These are phyloP conservation scores for Murina feae DNA, from an alignment of 2,113 vertebrate species.

Conservation along the genomic window DNA sequence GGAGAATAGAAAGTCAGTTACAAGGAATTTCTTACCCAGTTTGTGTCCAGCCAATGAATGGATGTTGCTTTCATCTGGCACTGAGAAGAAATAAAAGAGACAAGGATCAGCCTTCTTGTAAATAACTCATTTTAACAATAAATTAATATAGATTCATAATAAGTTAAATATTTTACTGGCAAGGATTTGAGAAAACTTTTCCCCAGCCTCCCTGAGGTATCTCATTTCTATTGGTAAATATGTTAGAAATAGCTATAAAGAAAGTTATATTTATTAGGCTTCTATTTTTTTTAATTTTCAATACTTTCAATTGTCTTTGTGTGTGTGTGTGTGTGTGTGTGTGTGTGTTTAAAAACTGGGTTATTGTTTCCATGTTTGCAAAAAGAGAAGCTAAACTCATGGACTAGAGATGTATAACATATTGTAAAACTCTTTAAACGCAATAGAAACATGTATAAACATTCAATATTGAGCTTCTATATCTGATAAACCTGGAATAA, in stretches of 20 bases:
- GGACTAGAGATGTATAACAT: background rate
- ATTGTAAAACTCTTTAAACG: background rate
- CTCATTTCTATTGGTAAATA: conserved; percentile 14
- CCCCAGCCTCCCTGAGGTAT: background rate
- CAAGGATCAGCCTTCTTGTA: conserved; percentile 71
- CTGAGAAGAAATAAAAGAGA: conserved; percentile 79
- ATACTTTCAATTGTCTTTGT: background rate
- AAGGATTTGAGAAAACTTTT: conserved; percentile 52
- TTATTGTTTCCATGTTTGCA: background rate
- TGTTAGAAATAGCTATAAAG: conserved; percentile 30
- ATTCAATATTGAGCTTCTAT: background rate
- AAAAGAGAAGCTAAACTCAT: conserved; percentile 23
- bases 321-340: too few species aligned
- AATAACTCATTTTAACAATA: conserved; percentile 70
- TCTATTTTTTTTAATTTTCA: background rate
- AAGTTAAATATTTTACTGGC: conserved; percentile 65
- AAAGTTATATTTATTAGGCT: background rate
- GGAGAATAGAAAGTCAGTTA: conserved; percentile 21
- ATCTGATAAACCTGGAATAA: background rate
- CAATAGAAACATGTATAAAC: background rate
- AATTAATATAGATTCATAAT: conserved; percentile 67
- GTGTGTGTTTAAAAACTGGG: too few species aligned
- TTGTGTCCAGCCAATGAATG: conserved; percentile 81
- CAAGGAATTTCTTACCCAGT: conserved; percentile 82
- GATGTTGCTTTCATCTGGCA: conserved; percentile 92